A percentile compares a stretch with the other conserved stretches of the same genome.
Conservation (phyloP, 2,113 vertebrate species). For the Cinclus cinclus region DNA sequence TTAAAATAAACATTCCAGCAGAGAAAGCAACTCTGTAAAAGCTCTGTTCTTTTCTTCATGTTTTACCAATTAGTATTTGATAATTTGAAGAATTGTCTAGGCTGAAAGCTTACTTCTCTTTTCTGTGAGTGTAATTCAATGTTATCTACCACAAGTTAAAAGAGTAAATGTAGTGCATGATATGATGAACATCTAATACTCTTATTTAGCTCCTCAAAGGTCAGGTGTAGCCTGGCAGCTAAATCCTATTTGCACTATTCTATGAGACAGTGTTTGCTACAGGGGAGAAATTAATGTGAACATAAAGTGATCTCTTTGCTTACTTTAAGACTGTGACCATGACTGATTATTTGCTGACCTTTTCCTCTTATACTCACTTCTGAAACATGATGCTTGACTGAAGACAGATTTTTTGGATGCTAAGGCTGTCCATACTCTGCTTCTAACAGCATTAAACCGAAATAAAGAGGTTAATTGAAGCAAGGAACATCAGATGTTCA, state of each 20-base stretch:
- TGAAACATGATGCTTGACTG: neutral
- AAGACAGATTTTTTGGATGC: neutral
- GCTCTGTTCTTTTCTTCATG: neutral
- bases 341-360: neutral
- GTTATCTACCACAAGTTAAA: neutral
- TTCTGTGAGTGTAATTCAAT: neutral
- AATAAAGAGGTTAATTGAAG: slow-evolving; percentile 29
- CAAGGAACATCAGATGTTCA: neutral
- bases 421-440: neutral
- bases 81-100: neutral
- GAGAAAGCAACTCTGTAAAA: neutral
- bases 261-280: neutral
- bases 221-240: neutral
- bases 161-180: neutral
- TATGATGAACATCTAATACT: neutral
- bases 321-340: neutral
- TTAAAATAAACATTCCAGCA: neutral
- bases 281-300: neutral
- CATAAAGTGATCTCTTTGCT: neutral
- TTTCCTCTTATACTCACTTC: neutral
- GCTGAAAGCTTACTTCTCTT: neutral
- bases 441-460: neutral
- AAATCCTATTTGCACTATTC: neutral
- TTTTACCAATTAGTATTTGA: neutral
- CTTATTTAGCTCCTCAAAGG: neutral